phyloP scores from a whole-genome alignment of 1,140 invertebrate genomes.

The Lordiphosa collinella region DNA sequence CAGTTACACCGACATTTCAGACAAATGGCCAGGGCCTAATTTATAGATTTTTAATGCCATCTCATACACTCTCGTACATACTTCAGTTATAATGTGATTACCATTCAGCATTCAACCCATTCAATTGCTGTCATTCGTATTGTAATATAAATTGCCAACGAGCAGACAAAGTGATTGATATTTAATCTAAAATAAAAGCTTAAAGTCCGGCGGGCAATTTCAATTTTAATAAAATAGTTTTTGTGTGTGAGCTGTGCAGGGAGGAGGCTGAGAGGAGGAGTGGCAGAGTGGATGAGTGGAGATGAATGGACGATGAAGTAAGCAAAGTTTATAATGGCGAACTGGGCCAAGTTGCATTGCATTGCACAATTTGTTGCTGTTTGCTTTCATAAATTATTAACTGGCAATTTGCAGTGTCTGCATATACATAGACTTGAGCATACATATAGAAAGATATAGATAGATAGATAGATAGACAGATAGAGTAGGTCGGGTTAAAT shows the following conservation, averaged over 20 bases:
- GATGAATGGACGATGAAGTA: conserved; percentile 17
- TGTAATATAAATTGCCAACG: conserved; percentile 26
- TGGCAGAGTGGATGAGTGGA: conserved; percentile 1
- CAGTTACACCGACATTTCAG: conserved; percentile 29
- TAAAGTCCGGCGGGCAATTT: conserved; percentile 47
- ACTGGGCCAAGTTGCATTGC: conserved; percentile 30
- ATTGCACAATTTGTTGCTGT: conserved; percentile 72
- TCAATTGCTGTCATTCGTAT: conserved; percentile 45
- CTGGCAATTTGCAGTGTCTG: conserved; percentile 72
- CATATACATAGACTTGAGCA: conserved; percentile 39
- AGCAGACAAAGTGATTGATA: conserved; percentile 55
- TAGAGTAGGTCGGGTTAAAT: background rate
- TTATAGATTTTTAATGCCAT: conserved; percentile 39
- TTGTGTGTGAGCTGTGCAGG: conserved; percentile 22
- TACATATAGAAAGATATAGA: conserved; percentile 14
- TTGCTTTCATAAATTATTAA: conserved; percentile 75
- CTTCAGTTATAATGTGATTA: conserved; percentile 23
- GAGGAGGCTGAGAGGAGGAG: conserved; percentile 3
- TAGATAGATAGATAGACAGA: conserved; percentile 20
- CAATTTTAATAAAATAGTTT: conserved; percentile 61
- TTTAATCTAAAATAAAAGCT: conserved; percentile 58
- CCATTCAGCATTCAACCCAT: conserved; percentile 37
- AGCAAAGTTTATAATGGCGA: conserved; percentile 24
- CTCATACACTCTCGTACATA: conserved; percentile 6
- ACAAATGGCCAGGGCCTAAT: conserved; percentile 42